Conservation (phyloP, 2,797 vertebrate genomes). For the Bucorvus abyssinicus region DNA sequence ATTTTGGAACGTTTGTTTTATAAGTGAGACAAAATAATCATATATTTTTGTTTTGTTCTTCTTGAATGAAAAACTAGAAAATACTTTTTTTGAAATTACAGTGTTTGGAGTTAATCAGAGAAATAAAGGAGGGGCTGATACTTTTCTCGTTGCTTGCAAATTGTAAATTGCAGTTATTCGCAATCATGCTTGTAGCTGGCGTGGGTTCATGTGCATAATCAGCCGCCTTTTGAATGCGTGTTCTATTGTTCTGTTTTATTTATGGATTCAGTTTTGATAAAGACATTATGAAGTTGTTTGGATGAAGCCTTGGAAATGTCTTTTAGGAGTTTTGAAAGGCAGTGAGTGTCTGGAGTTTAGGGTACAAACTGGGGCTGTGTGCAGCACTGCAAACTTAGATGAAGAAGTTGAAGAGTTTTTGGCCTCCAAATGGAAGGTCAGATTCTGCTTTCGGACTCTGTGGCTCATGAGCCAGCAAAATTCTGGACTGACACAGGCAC, state of each 20-base stretch:
- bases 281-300: not conserved
- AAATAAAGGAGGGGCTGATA: slow-evolving; percentile 41
- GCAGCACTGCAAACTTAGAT: not conserved
- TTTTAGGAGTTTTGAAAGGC: slow-evolving; percentile 19
- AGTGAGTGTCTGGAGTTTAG: not conserved
- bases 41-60: not conserved
- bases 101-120: slow-evolving; percentile 63
- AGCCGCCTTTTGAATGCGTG: slow-evolving; percentile 49
- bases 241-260: slow-evolving; percentile 62
- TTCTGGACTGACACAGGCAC: not conserved
- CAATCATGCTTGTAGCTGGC: slow-evolving; percentile 61
- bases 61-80: slow-evolving; percentile 19
- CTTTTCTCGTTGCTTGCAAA: slow-evolving; percentile 47
- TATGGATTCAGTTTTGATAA: slow-evolving; percentile 46
- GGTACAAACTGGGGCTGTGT: not conserved
- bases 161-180: slow-evolving; percentile 67
- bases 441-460: not conserved
- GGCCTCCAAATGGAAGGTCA: not conserved
- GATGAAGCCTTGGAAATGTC: slow-evolving; percentile 11
- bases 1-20: slow-evolving; percentile 26
- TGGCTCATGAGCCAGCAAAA: not conserved
- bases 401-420: not conserved
- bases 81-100: slow-evolving; percentile 26
- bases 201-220: slow-evolving; percentile 50
- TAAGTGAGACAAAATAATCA: slow-evolving; percentile 24